These are phyloP conservation scores for Sula dactylatra DNA, from an alignment of 2,113 vertebrate species.

Conservation along the genomic window DNA sequence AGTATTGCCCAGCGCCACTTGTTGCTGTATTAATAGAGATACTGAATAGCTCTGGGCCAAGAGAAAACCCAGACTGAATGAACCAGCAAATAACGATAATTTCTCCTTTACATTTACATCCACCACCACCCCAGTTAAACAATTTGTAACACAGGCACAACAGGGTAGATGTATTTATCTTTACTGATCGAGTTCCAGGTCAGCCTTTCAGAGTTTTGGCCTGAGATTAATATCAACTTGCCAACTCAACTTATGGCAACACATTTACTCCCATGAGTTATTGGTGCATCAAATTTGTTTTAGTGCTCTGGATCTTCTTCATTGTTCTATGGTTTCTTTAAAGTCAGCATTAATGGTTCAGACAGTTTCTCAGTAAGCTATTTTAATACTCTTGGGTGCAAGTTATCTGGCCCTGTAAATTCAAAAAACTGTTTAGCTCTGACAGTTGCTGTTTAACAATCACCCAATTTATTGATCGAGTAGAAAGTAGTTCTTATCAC, in stretches of 20 bases:
- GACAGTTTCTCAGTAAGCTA: not conserved
- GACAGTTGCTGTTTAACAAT: not conserved
- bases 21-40: not conserved
- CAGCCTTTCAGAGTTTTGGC: not conserved
- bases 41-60: fast-evolving
- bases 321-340: not conserved
- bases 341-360: not conserved
- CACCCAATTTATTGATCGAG: not conserved
- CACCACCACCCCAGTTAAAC: not conserved
- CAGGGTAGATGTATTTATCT: not conserved
- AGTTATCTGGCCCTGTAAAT: not conserved
- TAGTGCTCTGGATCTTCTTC: not conserved
- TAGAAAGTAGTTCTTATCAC: not conserved
- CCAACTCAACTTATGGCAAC: fast-evolving
- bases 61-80: not conserved
- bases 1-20: not conserved
- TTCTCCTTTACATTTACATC: not conserved
- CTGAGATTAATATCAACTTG: not conserved
- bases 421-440: not conserved
- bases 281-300: not conserved
- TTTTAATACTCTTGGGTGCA: not conserved
- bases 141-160: not conserved
- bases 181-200: not conserved
- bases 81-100: not conserved
- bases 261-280: not conserved